Base-by-base conservation (phyloP, 2,797 vertebrate genomes). In the Malacoctenus gilli region DNA sequence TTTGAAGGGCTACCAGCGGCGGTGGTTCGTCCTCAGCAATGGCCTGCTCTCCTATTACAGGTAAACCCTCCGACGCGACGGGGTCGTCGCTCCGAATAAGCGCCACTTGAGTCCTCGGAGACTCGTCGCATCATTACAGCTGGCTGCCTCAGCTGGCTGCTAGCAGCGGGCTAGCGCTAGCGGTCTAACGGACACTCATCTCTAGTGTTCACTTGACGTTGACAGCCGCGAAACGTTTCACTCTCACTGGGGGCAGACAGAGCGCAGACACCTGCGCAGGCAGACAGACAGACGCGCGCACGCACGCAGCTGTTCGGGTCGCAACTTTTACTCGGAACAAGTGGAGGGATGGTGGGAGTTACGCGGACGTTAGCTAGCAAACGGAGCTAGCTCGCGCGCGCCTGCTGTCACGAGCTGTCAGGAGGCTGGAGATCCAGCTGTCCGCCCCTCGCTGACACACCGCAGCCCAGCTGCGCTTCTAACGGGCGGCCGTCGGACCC, bases 1-100 rank as follows among this genome's bases (percentile, higher is more conserved):
- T 79, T 87, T 98, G 85, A 97, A 98, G 85, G 96, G 96, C 14
- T 98, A 97, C 86, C 96, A 98, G 88, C 90, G 95, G 47, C 94
- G 96, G 37, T 89, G 91, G 91, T 92, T 92, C 66, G 92, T 92
- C 58, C 89, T 93, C 41, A 93, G 92, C 51, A 91, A 93, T 80
- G 90, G 92, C 85, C 89, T 93, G 35, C 87, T 93, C 69, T 93
- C 92, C 59, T 93, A 93, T 55, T 93, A 93, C 87, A 93, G 92
- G 85, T 88, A 72, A 77, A 59, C 51, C 3, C 11, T 2, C 25
- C 14, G 37, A 59, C 8, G 1, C 11, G 5, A 2, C 21, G 19
- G 8, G 1, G 4, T 7, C 7, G 22, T 22, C 8, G 19, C 3
- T 38, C 6, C 18, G 25, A 38, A 28, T 31, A 44, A 39, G 47